Percentiles rank a stretch among this genome's conserved stretches.
Evolutionary conservation across 2,888 invertebrate species (phyloP).

Genomic region (Parelbella ahira): DNA sequence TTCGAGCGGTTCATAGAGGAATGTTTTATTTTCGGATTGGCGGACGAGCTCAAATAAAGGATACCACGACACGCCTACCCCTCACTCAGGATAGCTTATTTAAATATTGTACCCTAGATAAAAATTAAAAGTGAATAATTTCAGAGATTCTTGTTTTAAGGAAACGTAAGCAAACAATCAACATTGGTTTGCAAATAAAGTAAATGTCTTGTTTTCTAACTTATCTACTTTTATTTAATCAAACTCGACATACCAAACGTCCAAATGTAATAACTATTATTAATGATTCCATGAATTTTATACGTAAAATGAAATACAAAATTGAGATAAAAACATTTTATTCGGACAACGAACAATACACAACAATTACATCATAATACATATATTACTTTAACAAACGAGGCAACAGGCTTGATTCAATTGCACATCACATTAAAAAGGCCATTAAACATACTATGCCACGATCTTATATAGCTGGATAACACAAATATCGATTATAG

Average conservation of each 20-base stretch:
- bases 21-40: no score
- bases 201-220: constrained; percentile 16
- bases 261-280: no score
- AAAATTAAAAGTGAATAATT: constrained; percentile 1
- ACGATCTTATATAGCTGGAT: no score
- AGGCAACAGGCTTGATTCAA: constrained; percentile 20
- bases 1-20: constrained; percentile 1
- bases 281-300: no score
- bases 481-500: no score
- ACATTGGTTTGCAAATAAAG: constrained; percentile 14
- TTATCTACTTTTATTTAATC: constrained; percentile 16
- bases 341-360: constrained; percentile 31
- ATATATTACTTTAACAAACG: constrained; percentile 2
- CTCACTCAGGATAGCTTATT: constrained; percentile 1
- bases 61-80: no score
- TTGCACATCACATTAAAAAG: no score
- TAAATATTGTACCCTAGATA: neutral
- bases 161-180: neutral
- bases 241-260: neutral
- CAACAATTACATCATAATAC: constrained; percentile 3
- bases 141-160: neutral
- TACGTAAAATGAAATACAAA: neutral
- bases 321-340: constrained; percentile 10
- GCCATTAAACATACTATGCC: no score
- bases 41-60: constrained; percentile 10